These are phyloP conservation scores for Drosophila triauraria DNA, from an alignment of 1,140 invertebrate species.

Conservation along the genomic window DNA sequence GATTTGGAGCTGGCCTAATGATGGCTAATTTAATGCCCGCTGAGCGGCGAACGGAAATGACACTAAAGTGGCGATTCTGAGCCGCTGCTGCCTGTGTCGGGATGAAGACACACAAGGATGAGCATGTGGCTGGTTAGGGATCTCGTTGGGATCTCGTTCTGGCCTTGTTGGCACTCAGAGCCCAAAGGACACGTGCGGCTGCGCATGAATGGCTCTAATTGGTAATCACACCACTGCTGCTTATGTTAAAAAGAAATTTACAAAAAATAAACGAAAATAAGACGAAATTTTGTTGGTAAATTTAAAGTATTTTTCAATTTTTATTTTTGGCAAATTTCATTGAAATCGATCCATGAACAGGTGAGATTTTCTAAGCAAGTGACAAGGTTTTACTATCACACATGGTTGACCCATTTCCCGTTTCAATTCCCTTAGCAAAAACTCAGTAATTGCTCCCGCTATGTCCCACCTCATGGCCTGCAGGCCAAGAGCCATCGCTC, in stretches of 20 bases:
- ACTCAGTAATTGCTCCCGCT: not conserved
- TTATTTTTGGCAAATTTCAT: not conserved
- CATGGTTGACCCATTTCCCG: not conserved
- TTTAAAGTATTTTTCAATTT: not conserved
- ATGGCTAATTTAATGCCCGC: conserved; percentile 72
- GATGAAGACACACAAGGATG: conserved; percentile 1
- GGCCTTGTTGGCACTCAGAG: not conserved
- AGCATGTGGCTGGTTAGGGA: conserved; percentile 23
- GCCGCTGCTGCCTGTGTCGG: not conserved
- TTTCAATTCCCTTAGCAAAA: too few species aligned
- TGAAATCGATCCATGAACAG: not conserved
- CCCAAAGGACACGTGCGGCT: conserved; percentile 62
- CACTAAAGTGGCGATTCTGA: conserved; percentile 44
- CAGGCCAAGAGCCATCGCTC: conserved; percentile 13
- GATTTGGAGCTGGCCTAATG: conserved; percentile 67
- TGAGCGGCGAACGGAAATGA: conserved; percentile 65
- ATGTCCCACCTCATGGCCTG: not conserved
- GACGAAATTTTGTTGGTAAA: not conserved
- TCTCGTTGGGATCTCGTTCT: conserved; percentile 11
- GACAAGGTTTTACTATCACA: not conserved
- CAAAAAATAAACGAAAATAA: not conserved
- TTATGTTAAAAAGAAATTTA: conserved; percentile 3
- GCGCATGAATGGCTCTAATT: conserved; percentile 47
- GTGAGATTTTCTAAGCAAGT: not conserved
- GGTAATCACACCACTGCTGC: conserved; percentile 35